A percentile compares a stretch with the other conserved stretches of the same genome.
phyloP scores from a whole-genome alignment of 2,888 invertebrate genomes.

The Abrostola triplasia region DNA sequence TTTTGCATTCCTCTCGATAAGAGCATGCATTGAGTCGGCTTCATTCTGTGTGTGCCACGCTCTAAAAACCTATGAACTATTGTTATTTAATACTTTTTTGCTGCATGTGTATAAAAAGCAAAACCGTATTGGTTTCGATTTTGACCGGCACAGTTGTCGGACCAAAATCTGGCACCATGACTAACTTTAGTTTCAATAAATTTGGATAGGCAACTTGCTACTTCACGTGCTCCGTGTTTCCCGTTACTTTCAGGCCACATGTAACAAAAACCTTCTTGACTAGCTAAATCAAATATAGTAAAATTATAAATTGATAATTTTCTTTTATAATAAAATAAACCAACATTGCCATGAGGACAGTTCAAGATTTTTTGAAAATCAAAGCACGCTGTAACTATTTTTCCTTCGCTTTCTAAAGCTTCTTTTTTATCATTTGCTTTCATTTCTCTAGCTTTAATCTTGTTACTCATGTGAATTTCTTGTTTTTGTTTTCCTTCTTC shows the following conservation, averaged over 20 bases:
- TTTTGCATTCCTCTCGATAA: slow-evolving; percentile 9
- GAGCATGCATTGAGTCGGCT: slow-evolving; percentile 2
- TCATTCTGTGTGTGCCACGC: slow-evolving; percentile 9
- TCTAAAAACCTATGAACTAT: slow-evolving; percentile 14
- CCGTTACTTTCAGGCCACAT: slow-evolving; percentile 7
- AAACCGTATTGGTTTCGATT: slow-evolving; percentile 6
- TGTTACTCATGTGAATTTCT: slow-evolving; percentile 5
- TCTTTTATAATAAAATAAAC: too few relatives aligned
- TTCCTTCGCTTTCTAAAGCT: background rate
- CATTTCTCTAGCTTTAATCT: slow-evolving; percentile 10
- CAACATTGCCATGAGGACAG: slow-evolving; percentile 30
- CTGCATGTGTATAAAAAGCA: slow-evolving; percentile 3
- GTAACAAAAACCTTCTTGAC: slow-evolving; percentile 7
- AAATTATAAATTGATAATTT: slow-evolving; percentile 5
- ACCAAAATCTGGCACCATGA: slow-evolving; percentile 6
- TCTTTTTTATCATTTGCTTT: slow-evolving; percentile 11
- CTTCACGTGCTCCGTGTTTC: slow-evolving; percentile 12
- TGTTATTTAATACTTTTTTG: background rate
- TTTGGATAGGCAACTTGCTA: slow-evolving; percentile 5
- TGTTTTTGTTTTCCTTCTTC: slow-evolving; percentile 6
- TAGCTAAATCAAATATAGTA: slow-evolving; percentile 4
- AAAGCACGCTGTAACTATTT: slow-evolving; percentile 18
- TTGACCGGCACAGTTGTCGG: slow-evolving; percentile 12
- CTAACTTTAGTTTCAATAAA: background rate
- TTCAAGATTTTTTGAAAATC: slow-evolving; percentile 33